Conservation (phyloP, 2,797 vertebrate species). For the Eulemur coronatus region DNA sequence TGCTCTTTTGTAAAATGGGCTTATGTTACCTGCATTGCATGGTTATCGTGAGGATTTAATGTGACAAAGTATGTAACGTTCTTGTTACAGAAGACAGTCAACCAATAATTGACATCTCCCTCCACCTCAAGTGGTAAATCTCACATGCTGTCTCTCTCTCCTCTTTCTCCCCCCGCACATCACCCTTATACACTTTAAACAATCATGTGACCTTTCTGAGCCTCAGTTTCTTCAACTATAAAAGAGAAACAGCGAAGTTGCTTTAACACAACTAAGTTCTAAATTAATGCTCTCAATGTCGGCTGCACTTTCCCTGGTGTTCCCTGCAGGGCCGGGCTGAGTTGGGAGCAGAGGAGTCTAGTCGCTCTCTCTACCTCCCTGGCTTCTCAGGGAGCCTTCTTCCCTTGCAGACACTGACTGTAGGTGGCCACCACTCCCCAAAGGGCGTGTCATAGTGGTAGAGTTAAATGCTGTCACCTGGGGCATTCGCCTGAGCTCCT, state of each 20-base stretch:
- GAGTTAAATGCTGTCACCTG: not conserved
- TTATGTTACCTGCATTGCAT: not conserved
- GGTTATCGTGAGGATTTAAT: not conserved
- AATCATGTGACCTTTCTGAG: not conserved
- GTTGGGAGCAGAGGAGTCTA: not conserved
- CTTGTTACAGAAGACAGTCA: not conserved
- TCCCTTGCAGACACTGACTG: too few species aligned
- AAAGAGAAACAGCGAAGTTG: not conserved
- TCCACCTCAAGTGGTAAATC: not conserved
- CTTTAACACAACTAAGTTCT: not conserved
- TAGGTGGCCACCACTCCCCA: not conserved
- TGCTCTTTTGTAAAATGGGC: not conserved
- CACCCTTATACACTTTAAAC: not conserved
- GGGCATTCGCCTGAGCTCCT: not conserved
- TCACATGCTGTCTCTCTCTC: fast-evolving
- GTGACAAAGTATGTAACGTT: not conserved
- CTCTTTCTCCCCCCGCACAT: too few species aligned
- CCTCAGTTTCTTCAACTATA: not conserved
- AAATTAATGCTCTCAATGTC: not conserved
- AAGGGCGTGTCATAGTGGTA: not conserved
- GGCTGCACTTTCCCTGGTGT: not conserved
- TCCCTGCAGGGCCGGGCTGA: not conserved
- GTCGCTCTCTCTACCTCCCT: not conserved
- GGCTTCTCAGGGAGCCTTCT: not conserved
- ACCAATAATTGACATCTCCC: not conserved